These are phyloP conservation scores for Panulirus ornatus DNA, from an alignment of 1,140 invertebrate genomes.

Conservation along the genomic window DNA sequence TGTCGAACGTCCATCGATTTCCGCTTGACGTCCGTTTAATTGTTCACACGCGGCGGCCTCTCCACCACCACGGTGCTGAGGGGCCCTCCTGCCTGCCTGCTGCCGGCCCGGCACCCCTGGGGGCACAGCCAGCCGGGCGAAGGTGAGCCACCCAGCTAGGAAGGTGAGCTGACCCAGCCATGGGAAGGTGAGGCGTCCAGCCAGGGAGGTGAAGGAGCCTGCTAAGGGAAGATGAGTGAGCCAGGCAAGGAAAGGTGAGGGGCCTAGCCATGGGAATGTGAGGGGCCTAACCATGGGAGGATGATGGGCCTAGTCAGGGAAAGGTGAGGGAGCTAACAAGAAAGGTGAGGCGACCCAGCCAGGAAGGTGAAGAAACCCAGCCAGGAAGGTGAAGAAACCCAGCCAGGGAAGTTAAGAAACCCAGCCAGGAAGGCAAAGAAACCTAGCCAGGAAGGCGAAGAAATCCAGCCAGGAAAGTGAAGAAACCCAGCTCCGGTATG, in stretches of 20 bases:
- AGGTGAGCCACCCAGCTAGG: background rate
- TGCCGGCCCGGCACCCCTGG: background rate
- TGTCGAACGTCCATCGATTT: slow-evolving; percentile 69
- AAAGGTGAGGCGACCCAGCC: background rate
- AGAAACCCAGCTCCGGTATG: no score
- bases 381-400: no score
- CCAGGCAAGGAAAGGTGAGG: no score
- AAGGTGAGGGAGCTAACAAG: background rate
- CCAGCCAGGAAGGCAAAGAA: no score
- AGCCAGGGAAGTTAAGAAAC: no score
- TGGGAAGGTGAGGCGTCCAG: slow-evolving; percentile 2
- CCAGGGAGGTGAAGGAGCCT: background rate
- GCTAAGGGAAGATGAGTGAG: no score
- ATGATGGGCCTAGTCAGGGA: no score
- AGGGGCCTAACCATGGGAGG: no score
- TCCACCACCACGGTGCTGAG: slow-evolving; percentile 13
- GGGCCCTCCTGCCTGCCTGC: background rate
- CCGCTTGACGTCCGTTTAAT: slow-evolving; percentile 73
- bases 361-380: no score
- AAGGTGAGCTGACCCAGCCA: no score
- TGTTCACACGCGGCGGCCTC: slow-evolving; percentile 64
- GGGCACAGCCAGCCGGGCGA: background rate
- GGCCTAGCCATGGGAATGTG: background rate
- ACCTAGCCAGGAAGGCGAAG: no score
- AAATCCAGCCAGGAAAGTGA: no score